Evolutionary conservation across 2,888 invertebrate species (phyloP).

Genomic region (Cataglyphis rosenhaueri): DNA sequence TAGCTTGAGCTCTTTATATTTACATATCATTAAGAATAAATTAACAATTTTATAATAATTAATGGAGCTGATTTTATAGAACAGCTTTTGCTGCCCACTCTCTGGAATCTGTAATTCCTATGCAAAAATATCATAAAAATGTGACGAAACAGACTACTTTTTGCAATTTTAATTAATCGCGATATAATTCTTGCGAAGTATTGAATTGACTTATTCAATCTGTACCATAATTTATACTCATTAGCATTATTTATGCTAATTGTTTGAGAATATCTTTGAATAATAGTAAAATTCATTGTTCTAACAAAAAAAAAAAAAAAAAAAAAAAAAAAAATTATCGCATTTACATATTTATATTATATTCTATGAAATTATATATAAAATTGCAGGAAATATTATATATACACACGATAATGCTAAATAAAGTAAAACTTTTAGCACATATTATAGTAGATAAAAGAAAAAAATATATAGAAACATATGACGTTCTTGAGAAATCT

Average conservation of each 20-base stretch:
- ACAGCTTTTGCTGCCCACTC: conserved; percentile 10
- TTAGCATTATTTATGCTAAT: conserved; percentile 69
- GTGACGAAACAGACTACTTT: conserved; percentile 72
- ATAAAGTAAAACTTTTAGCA: neutral
- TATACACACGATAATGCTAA: neutral
- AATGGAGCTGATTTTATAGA: neutral
- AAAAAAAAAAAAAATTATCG: neutral
- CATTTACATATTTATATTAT: neutral
- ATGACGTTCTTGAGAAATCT: conserved; percentile 34
- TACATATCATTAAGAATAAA: conserved; percentile 7
- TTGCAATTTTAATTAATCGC: conserved; percentile 64
- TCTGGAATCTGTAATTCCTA: conserved; percentile 7
- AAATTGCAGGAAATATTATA: neutral
- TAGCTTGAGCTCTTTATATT: conserved; percentile 9
- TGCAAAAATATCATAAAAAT: conserved; percentile 58
- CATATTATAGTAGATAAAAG: neutral
- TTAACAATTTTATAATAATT: conserved; percentile 16
- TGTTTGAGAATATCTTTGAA: conserved; percentile 4
- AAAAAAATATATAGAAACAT: neutral
- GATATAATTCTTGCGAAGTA: conserved; percentile 65
- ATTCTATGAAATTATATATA: neutral
- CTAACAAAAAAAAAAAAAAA: neutral
- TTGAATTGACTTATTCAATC: conserved; percentile 66
- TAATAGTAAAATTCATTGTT: neutral
- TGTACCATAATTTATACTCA: conserved; percentile 64